Conservation (phyloP, 2,888 invertebrate genomes). For the Pammene fasciana region DNA sequence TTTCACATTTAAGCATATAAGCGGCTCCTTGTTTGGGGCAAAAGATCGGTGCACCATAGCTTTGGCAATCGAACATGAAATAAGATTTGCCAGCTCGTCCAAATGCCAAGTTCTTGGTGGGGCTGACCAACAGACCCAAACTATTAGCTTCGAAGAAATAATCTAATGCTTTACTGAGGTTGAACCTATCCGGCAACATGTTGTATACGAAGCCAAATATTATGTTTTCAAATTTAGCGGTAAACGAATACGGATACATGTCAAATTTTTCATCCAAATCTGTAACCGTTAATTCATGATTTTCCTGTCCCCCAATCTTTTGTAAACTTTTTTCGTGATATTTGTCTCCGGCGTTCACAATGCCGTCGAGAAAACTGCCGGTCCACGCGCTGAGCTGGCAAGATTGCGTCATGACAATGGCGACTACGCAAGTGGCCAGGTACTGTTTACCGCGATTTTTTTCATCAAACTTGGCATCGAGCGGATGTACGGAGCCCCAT, state of each 20-base stretch:
- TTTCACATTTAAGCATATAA: conserved; percentile 84
- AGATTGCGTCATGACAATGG: conserved; percentile 82
- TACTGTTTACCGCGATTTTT: conserved; percentile 85
- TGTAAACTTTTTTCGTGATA: conserved; percentile 81
- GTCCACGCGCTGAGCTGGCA: conserved; percentile 86
- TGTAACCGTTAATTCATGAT: conserved; percentile 83
- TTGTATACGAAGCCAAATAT: conserved; percentile 86
- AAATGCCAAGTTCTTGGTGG: conserved; percentile 79
- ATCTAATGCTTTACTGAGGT: conserved; percentile 84
- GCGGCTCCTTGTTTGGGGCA: conserved; percentile 82
- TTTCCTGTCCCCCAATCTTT: conserved; percentile 68
- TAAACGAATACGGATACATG: conserved; percentile 84
- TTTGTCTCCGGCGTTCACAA: conserved; percentile 83
- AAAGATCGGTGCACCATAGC: conserved; percentile 84
- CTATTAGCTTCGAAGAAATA: conserved; percentile 83
- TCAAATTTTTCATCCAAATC: conserved; percentile 82
- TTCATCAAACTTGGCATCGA: conserved; percentile 80
- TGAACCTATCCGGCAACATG: conserved; percentile 81
- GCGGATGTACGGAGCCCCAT: conserved; percentile 86
- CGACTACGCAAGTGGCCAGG: conserved; percentile 83
- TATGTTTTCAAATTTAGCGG: conserved; percentile 81
- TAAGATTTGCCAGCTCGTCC: conserved; percentile 81
- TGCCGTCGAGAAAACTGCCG: conserved; percentile 83
- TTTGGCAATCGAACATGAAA: conserved; percentile 87
- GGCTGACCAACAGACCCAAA: conserved; percentile 82